Percentiles rank a stretch among this genome's conserved stretches.
Conservation (phyloP, 2,797 vertebrate genomes). For the Sciaenops ocellatus region DNA sequence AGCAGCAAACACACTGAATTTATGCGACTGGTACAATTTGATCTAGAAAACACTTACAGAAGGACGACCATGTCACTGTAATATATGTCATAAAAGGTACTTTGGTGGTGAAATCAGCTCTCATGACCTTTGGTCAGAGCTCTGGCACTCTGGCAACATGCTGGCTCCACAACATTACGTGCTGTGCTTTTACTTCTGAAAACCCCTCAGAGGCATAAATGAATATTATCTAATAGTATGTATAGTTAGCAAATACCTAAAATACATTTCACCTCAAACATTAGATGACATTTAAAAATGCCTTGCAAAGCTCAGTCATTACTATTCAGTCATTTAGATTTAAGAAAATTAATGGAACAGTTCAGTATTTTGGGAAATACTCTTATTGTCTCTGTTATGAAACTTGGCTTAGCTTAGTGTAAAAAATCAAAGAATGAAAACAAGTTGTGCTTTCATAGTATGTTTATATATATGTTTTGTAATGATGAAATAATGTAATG, state of each 20-base stretch:
- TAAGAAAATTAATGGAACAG: neutral
- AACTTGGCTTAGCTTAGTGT: neutral
- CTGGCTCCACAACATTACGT: conserved; percentile 36
- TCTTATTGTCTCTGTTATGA: neutral
- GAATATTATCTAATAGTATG: neutral
- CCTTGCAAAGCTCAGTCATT: neutral
- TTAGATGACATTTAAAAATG: neutral
- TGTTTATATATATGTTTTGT: too few species aligned
- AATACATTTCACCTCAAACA: neutral
- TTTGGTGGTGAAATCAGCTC: conserved; percentile 19
- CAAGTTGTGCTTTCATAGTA: neutral
- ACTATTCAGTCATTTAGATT: neutral
- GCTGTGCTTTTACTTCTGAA: conserved; percentile 33
- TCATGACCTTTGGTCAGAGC: conserved; percentile 45
- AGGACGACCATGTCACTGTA: conserved; percentile 22
- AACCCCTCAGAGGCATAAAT: conserved; percentile 17
- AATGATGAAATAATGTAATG: neutral
- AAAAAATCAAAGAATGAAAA: too few species aligned
- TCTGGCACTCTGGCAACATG: conserved; percentile 31
- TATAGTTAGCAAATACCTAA: conserved; percentile 10
- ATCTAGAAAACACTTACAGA: conserved; percentile 25
- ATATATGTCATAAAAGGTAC: conserved; percentile 27
- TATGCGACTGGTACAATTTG: conserved; percentile 12
- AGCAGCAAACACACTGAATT: conserved; percentile 22
- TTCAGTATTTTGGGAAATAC: neutral